These are phyloP conservation scores for Itoplectis maculator DNA, from an alignment of 2,888 invertebrate genomes.

Conservation along the genomic window DNA sequence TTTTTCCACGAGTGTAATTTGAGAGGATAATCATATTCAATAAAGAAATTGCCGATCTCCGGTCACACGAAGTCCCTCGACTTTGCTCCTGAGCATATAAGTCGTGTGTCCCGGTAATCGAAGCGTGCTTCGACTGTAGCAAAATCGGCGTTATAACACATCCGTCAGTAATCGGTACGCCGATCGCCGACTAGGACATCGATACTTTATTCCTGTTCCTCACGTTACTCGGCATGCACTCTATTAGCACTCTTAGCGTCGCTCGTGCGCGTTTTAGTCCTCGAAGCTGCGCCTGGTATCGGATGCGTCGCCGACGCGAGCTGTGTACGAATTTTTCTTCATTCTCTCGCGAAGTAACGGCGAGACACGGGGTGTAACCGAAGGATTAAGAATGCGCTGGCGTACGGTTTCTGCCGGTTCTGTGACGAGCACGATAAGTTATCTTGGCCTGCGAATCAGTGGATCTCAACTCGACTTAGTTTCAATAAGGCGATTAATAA, in stretches of 20 bases:
- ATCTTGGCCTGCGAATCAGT: slow-evolving; percentile 70
- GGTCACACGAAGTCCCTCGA: not conserved
- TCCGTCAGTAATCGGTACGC: not conserved
- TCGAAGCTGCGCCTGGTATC: slow-evolving; percentile 7
- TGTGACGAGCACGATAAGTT: slow-evolving; percentile 68
- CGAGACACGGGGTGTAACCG: slow-evolving; percentile 44
- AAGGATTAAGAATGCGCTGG: slow-evolving; percentile 67
- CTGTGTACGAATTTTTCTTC: slow-evolving; percentile 52
- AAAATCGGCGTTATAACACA: not conserved
- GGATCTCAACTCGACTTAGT: slow-evolving; percentile 69
- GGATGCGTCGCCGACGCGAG: slow-evolving; percentile 38
- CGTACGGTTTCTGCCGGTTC: slow-evolving; percentile 24
- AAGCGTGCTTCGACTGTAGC: too few relatives aligned
- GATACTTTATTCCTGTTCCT: slow-evolving; percentile 1
- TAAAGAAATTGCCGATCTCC: not conserved
- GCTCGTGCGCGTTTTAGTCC: not conserved
- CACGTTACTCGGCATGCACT: slow-evolving; percentile 29
- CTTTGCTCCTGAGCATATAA: not conserved
- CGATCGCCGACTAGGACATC: not conserved
- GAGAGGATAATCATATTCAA: not conserved
- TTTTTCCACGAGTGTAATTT: too few relatives aligned
- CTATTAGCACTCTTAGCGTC: slow-evolving; percentile 26
- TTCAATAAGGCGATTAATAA: slow-evolving; percentile 48
- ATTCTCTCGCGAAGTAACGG: slow-evolving; percentile 18
- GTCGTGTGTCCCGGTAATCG: not conserved